These are phyloP conservation scores for Yasuhikotakia modesta DNA, from an alignment of 2,797 vertebrate species.

Conservation along the genomic window DNA sequence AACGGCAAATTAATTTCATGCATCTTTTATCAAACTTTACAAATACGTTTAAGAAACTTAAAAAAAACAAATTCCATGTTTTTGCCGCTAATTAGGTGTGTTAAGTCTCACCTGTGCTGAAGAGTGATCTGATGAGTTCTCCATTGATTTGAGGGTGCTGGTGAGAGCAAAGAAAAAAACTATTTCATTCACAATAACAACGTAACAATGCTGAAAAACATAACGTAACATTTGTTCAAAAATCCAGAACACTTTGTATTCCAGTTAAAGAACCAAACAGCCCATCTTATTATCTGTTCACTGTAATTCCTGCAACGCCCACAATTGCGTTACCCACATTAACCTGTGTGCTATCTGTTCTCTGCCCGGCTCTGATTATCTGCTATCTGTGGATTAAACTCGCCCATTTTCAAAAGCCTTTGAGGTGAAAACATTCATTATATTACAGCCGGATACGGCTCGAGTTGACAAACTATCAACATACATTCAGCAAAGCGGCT, in stretches of 20 bases:
- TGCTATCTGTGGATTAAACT: slow-evolving; percentile 33
- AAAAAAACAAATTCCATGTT: too few species aligned
- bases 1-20: background rate
- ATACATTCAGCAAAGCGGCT: slow-evolving; percentile 41
- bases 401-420: slow-evolving; percentile 28
- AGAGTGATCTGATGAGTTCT: slow-evolving; percentile 81
- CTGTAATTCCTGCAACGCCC: slow-evolving; percentile 31
- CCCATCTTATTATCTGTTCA: background rate
- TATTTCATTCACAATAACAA: background rate
- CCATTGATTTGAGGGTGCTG: slow-evolving; percentile 87
- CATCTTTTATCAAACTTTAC: background rate
- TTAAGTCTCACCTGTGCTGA: slow-evolving; percentile 77
- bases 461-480: slow-evolving; percentile 45
- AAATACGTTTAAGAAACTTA: too few species aligned
- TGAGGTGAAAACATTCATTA: slow-evolving; percentile 39
- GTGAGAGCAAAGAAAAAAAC: slow-evolving; percentile 52
- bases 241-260: background rate
- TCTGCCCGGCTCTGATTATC: slow-evolving; percentile 21
- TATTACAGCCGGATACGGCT: slow-evolving; percentile 57
- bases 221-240: background rate
- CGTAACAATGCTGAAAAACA: background rate
- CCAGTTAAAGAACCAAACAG: background rate
- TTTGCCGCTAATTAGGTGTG: too few species aligned
- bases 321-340: slow-evolving; percentile 36
- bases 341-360: slow-evolving; percentile 19